Conservation (phyloP, 1,140 invertebrate species). For the Batillaria attramentaria region DNA sequence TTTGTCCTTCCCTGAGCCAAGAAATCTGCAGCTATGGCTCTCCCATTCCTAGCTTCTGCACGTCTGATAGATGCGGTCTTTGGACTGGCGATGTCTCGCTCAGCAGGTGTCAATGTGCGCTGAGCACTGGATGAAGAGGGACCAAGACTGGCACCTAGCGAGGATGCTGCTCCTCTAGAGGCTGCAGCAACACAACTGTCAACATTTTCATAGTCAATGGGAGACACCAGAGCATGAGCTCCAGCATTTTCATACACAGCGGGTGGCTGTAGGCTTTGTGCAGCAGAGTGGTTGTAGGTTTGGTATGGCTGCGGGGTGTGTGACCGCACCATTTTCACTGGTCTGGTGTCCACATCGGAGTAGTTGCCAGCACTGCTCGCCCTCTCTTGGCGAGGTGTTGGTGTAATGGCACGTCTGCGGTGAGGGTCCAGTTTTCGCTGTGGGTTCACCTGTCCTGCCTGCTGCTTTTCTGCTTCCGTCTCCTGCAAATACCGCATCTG, state of each 20-base stretch:
- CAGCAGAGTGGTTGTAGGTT: background rate
- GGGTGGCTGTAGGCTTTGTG: conserved; percentile 2
- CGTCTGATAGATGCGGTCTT: no score
- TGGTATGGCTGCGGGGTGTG: conserved; percentile 59
- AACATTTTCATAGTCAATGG: conserved; percentile 21
- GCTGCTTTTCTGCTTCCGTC: conserved; percentile 15
- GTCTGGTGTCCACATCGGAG: background rate
- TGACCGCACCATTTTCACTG: conserved; percentile 52
- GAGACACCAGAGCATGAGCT: conserved; percentile 17
- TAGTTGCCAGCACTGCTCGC: conserved; percentile 6
- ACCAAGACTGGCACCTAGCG: conserved; percentile 24
- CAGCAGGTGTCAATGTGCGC: background rate
- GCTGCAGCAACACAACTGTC: conserved; percentile 30
- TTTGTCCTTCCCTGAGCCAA: no score
- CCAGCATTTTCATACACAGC: conserved; percentile 32
- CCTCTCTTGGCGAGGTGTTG: conserved; percentile 37
- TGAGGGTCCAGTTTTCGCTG: conserved; percentile 13
- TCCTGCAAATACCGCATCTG: conserved; percentile 64
- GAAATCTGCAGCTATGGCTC: no score
- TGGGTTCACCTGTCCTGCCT: background rate
- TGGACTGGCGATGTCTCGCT: background rate
- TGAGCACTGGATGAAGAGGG: background rate
- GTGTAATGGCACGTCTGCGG: conserved; percentile 33
- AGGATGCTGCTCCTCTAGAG: conserved; percentile 39
- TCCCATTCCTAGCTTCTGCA: no score